Evolutionary conservation across 1,140 invertebrate species (phyloP), one percentile per base, ranked within the genome.

Genomic region (Tetragonula clypearis): DNA sequence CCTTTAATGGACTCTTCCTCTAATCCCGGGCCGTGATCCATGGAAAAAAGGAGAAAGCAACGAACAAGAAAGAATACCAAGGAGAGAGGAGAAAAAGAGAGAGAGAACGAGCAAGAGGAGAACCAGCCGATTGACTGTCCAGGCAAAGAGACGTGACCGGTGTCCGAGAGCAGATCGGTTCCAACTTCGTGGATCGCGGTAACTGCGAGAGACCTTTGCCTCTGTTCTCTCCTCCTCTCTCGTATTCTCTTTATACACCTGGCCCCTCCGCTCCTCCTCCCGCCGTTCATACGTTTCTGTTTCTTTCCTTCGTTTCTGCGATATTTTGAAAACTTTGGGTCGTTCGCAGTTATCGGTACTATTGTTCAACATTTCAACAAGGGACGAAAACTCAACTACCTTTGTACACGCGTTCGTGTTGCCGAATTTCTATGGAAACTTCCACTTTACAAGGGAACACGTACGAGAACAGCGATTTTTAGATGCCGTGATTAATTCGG

Each of bases 1-100:
- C 71, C 73, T 86, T 89, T 92, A 92, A 92, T 92, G 89, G 90
- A 91, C 87, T 91, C 85, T 86, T 87, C 90, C 88, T 91, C 86
- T 89, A 90, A 90, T 91, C 88, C 87, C 53, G 82, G 81, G 65
- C 85, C 75, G 77, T 84, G 86, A 88, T 89, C 84, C 85, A 79
- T 21, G 66, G 41, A 66, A 84, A 71, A 62, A 62, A 12, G 60
- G n/a, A 79, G 75, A 23, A 72, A 86, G 17, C 17, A 58, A 58
- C 17, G 65, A 30, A 66, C 14, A 30, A 30, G n/a, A 26, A 26
- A 30, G n/a, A 26, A 30, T 30, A 65, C 58, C 49, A 85, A 80
- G 81, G 21, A 77, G 49, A 41, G 53, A 41, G 71, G n/a, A 56
- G n/a, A 69, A 26, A 69, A 26, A 21, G 66, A 30, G 41, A 26